Evolutionary conservation across 2,113 vertebrate species (phyloP).

Genomic region (Proterorhinus semilunaris): DNA sequence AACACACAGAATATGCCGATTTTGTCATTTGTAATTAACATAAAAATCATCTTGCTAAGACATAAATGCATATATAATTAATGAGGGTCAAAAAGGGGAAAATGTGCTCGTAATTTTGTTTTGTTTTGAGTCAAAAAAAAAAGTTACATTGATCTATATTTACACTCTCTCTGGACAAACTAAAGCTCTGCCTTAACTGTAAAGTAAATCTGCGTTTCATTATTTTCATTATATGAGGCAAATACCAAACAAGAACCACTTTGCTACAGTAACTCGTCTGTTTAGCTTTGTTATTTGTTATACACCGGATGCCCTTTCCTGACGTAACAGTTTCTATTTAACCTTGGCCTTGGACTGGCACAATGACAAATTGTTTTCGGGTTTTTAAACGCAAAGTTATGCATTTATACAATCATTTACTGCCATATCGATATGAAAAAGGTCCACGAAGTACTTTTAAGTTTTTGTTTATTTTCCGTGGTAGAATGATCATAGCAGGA

Average conservation of each 20-base stretch:
- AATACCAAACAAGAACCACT: neutral
- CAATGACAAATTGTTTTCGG: too few species aligned
- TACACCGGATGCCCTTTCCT: neutral
- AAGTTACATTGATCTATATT: too few species aligned
- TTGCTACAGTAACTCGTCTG: neutral
- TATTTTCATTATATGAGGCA: neutral
- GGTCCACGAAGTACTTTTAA: slow-evolving; percentile 2
- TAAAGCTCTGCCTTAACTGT: too few species aligned
- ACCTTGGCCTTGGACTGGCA: neutral
- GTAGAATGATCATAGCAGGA: neutral
- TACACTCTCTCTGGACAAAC: too few species aligned
- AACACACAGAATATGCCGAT: neutral
- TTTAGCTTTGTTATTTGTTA: neutral
- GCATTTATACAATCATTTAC: neutral
- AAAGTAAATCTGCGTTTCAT: too few species aligned
- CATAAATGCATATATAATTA: too few species aligned
- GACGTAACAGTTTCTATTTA: neutral
- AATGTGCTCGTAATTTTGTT: too few species aligned
- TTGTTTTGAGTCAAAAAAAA: too few species aligned
- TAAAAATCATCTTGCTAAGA: too few species aligned
- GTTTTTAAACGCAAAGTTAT: too few species aligned
- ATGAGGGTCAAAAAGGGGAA: too few species aligned
- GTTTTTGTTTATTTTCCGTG: neutral
- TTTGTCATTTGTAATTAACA: neutral
- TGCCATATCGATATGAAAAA: neutral